Percentiles rank a stretch among this genome's conserved stretches.
These are phyloP conservation scores for Anas bahamensis DNA, from an alignment of 2,797 vertebrate genomes.

Conservation along the genomic window DNA sequence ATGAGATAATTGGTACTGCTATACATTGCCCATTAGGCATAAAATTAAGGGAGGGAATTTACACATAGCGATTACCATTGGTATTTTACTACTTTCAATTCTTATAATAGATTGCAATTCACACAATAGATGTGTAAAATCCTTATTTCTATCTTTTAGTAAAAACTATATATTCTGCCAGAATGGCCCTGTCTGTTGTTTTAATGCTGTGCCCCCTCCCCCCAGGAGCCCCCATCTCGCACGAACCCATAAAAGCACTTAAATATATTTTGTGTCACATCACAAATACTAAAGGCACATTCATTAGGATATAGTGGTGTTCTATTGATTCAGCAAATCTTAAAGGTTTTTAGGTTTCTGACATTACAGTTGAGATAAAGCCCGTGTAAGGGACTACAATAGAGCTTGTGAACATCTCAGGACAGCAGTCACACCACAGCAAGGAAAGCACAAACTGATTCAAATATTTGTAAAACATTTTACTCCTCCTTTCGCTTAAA, in stretches of 20 bases:
- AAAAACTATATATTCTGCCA: neutral
- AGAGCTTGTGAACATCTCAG: too few species aligned
- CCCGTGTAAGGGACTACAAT: too few species aligned
- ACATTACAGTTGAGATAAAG: neutral
- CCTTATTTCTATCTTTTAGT: neutral
- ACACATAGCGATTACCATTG: slow-evolving; percentile 6
- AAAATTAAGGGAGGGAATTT: slow-evolving; percentile 34
- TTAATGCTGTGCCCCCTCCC: too few species aligned
- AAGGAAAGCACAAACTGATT: neutral
- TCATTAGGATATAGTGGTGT: fast-evolving
- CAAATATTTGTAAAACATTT: neutral
- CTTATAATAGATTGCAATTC: neutral
- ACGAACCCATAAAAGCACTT: neutral
- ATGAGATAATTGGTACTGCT: slow-evolving; percentile 52
- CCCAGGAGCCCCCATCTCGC: neutral
- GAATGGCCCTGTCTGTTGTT: fast-evolving
- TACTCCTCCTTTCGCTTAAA: neutral
- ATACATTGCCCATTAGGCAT: slow-evolving; percentile 34
- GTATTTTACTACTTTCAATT: slow-evolving; percentile 19
- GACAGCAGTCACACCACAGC: too few species aligned
- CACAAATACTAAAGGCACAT: neutral
- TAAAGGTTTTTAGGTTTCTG: neutral
- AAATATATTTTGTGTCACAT: neutral
- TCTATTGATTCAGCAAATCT: neutral
- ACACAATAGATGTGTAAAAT: neutral